Percentiles rank a stretch among this genome's conserved stretches.
Evolutionary conservation across 2,888 invertebrate species (phyloP).

Genomic region (Eilema caniola): DNA sequence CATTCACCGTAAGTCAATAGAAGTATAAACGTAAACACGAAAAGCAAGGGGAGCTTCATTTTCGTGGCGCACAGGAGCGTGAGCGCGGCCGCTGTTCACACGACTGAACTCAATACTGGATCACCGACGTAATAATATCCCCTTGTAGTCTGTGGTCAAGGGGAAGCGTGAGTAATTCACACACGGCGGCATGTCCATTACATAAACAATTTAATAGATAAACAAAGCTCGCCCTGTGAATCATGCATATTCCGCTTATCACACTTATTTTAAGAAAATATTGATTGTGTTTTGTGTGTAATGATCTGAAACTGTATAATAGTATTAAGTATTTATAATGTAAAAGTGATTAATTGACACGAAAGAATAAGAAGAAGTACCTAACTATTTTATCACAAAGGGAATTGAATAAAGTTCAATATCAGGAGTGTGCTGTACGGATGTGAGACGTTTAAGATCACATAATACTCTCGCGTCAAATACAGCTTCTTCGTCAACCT

Average conservation of each 20-base stretch:
- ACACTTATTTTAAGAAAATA: neutral
- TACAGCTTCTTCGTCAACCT: no score
- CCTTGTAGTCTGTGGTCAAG: slow-evolving; percentile 68
- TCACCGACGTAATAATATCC: slow-evolving; percentile 63
- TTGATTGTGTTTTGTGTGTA: neutral
- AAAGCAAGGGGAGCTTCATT: slow-evolving; percentile 67
- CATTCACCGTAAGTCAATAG: slow-evolving; percentile 63
- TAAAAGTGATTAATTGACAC: no score
- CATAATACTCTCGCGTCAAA: no score
- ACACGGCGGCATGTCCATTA: slow-evolving; percentile 23
- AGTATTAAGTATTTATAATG: no score
- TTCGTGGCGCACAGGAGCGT: slow-evolving; percentile 47
- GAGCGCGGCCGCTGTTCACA: slow-evolving; percentile 38
- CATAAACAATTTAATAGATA: slow-evolving; percentile 8
- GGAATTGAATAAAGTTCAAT: no score
- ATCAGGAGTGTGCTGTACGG: no score
- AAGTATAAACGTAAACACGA: slow-evolving; percentile 61
- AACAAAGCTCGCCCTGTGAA: slow-evolving; percentile 4
- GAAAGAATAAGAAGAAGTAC: no score
- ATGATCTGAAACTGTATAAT: neutral
- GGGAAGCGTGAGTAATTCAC: slow-evolving; percentile 60
- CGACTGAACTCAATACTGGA: slow-evolving; percentile 64
- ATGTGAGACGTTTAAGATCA: no score
- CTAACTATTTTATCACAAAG: no score
- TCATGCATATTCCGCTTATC: neutral